Percentiles rank a stretch among this genome's conserved stretches.
These are phyloP conservation scores for Sminthurides bifidus DNA, from an alignment of 1,140 invertebrate genomes.

Conservation along the genomic window DNA sequence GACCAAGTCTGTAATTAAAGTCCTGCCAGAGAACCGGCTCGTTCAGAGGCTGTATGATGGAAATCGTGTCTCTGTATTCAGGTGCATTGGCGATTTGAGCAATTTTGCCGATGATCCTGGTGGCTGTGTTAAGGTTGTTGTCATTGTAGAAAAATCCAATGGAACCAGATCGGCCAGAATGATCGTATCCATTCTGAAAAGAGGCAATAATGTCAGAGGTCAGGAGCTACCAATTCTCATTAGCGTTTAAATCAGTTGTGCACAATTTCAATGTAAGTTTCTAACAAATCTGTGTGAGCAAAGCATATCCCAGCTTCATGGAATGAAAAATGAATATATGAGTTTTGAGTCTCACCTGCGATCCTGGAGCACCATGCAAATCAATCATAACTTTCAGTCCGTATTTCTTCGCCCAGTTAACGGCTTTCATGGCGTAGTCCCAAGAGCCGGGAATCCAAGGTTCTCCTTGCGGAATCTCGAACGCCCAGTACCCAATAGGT, in stretches of 20 bases:
- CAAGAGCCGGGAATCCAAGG: conserved; percentile 21
- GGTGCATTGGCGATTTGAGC: conserved; percentile 11
- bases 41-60: conserved; percentile 5
- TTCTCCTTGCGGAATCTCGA: conserved; percentile 19
- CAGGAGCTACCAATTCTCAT: not conserved
- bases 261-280: not conserved
- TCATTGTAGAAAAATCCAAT: conserved; percentile 20
- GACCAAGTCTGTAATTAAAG: too few species aligned
- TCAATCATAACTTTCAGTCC: conserved; percentile 24
- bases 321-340: not conserved
- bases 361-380: conserved; percentile 24
- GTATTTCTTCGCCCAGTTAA: conserved; percentile 21
- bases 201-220: not conserved
- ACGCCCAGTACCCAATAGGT: conserved; percentile 28
- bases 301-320: not conserved
- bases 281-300: too few species aligned
- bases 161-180: conserved; percentile 14
- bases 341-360: conserved; percentile 16
- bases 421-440: conserved; percentile 21
- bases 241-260: not conserved
- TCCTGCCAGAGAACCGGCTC: too few species aligned
- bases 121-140: conserved; percentile 15
- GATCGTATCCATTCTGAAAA: conserved; percentile 24
- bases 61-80: conserved; percentile 4
- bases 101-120: conserved; percentile 11